These are phyloP conservation scores for Dichetophora obliterata DNA, from an alignment of 2,888 invertebrate species.

Conservation along the genomic window DNA sequence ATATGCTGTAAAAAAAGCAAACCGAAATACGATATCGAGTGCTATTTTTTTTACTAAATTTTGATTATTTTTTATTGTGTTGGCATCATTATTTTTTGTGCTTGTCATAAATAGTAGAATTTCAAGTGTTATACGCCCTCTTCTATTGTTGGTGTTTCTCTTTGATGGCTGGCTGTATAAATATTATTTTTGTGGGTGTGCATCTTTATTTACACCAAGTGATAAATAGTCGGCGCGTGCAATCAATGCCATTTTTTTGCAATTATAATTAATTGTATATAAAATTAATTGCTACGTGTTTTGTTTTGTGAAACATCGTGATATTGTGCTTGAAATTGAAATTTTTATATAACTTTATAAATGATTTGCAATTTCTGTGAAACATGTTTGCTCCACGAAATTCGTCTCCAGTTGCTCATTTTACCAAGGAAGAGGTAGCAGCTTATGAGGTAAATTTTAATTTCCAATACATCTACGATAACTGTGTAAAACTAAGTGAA, in stretches of 20 bases:
- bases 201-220: background rate
- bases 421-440: conserved; percentile 68
- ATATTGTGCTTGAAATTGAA: no score
- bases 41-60: background rate
- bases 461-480: no score
- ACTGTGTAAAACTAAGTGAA: no score
- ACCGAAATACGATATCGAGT: conserved; percentile 3
- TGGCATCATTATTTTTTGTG: background rate
- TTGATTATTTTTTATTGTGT: background rate
- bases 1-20: background rate
- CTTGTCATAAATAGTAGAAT: background rate
- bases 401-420: conserved; percentile 67
- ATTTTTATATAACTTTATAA: conserved; percentile 9
- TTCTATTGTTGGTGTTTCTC: background rate
- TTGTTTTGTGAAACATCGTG: background rate
- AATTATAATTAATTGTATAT: conserved; percentile 15
- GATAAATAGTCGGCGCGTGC: conserved; percentile 3
- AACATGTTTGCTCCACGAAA: conserved; percentile 70
- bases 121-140: conserved; percentile 6
- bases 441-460: conserved; percentile 68
- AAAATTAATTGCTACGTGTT: background rate
- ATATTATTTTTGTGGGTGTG: conserved; percentile 2
- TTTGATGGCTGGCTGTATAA: background rate
- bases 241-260: conserved; percentile 14
- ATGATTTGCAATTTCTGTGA: conserved; percentile 36